These are phyloP conservation scores for Hippopotamyrus pictus DNA, from an alignment of 2,797 vertebrate species.

Conservation along the genomic window DNA sequence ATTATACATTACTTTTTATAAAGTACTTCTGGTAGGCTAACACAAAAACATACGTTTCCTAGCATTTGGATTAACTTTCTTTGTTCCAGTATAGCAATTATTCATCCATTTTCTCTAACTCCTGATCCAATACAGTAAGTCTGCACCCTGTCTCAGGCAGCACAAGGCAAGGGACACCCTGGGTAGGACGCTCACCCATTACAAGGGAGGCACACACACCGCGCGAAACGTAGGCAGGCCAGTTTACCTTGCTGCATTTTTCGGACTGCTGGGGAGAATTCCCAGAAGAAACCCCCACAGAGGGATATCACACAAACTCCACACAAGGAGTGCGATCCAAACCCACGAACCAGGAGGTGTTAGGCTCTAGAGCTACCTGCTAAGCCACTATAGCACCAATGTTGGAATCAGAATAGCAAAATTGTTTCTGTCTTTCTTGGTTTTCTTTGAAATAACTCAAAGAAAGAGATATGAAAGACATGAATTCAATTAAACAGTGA, in stretches of 20 bases:
- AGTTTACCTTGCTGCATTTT: background rate
- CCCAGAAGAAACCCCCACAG: background rate
- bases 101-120: background rate
- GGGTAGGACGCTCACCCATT: background rate
- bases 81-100: background rate
- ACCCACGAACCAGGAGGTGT: background rate
- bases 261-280: background rate
- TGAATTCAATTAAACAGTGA: conserved; percentile 1
- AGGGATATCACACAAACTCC: background rate
- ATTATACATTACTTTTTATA: background rate
- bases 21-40: background rate
- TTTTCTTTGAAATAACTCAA: background rate
- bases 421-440: background rate
- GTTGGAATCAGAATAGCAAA: background rate
- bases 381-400: background rate
- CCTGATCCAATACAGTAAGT: background rate
- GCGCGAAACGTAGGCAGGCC: background rate
- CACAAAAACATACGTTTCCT: background rate
- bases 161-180: background rate
- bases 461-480: background rate
- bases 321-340: background rate
- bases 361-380: background rate
- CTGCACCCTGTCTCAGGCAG: background rate
- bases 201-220: background rate
- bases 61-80: background rate